Conservation (phyloP, 2,888 invertebrate genomes). For the Nymphalis c-album region DNA sequence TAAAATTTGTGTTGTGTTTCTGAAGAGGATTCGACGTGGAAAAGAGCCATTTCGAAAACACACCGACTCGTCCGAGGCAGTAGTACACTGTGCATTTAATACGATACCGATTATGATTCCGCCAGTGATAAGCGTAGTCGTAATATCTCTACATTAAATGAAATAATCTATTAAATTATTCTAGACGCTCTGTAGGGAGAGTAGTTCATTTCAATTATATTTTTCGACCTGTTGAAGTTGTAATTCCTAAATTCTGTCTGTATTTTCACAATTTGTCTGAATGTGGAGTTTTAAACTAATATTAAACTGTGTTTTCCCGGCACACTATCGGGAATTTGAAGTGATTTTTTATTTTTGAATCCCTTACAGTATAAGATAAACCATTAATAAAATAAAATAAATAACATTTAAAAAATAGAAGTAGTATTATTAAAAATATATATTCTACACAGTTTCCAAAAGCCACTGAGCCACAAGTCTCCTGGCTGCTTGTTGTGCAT, state of each 20-base stretch:
- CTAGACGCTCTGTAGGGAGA: constrained; percentile 53
- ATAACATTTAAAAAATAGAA: background rate
- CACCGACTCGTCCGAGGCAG: constrained; percentile 84
- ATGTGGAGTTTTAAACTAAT: constrained; percentile 77
- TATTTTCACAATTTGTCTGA: constrained; percentile 71
- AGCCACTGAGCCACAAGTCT: constrained; percentile 67
- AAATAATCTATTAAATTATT: constrained; percentile 27
- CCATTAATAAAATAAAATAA: background rate
- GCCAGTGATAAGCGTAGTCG: constrained; percentile 64
- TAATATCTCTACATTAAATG: constrained; percentile 50
- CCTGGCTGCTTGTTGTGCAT: constrained; percentile 59
- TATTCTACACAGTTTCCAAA: constrained; percentile 24
- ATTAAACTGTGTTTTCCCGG: constrained; percentile 69
- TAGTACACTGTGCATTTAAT: constrained; percentile 75
- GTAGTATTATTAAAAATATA: background rate
- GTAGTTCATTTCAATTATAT: constrained; percentile 71
- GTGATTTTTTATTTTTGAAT: constrained; percentile 49
- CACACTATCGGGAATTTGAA: constrained; percentile 57
- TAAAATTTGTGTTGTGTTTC: constrained; percentile 92
- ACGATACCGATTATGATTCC: constrained; percentile 55
- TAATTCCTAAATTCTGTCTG: constrained; percentile 69
- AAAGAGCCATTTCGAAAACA: constrained; percentile 95
- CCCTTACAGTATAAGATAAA: constrained; percentile 4
- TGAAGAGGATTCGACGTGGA: constrained; percentile 88
- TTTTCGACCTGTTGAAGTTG: constrained; percentile 72